Conservation (phyloP, 2,888 invertebrate genomes). For the Masnerella sp. region DNA sequence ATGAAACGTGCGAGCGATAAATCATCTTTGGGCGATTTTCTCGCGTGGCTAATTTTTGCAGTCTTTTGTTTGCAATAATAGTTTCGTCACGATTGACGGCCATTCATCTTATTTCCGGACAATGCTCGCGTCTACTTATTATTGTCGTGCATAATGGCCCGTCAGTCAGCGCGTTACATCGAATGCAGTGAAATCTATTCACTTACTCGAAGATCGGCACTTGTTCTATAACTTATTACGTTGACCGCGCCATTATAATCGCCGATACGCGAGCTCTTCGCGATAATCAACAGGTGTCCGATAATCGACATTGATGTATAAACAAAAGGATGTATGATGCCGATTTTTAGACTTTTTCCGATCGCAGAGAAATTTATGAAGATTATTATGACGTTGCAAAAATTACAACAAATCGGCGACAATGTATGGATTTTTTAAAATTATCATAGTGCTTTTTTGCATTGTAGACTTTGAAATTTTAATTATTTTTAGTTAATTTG, state of each 20-base stretch:
- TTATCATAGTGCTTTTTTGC: too few species aligned
- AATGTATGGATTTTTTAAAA: too few species aligned
- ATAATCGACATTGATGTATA: slow-evolving; percentile 34
- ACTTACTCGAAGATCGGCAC: slow-evolving; percentile 7
- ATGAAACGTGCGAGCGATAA: slow-evolving; percentile 21
- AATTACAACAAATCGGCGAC: too few species aligned
- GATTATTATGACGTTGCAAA: slow-evolving; percentile 26
- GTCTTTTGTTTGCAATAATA: slow-evolving; percentile 2
- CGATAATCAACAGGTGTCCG: slow-evolving; percentile 42
- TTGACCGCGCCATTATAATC: slow-evolving; percentile 23
- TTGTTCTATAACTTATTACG: slow-evolving; percentile 21
- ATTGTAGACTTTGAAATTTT: too few species aligned
- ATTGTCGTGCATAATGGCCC: slow-evolving; percentile 20
- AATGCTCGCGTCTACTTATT: slow-evolving; percentile 13
- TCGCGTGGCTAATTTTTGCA: too few species aligned
- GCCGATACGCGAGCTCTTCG: slow-evolving; percentile 11
- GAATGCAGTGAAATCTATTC: slow-evolving; percentile 10
- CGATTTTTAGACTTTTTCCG: slow-evolving; percentile 4
- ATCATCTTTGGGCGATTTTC: slow-evolving; percentile 30
- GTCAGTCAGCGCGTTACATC: slow-evolving; percentile 15
- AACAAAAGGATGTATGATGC: slow-evolving; percentile 21
- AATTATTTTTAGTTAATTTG: too few species aligned
- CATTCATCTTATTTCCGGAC: slow-evolving; percentile 22
- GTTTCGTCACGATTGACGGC: slow-evolving; percentile 2
- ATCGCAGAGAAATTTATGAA: slow-evolving; percentile 11